Conservation (phyloP, 2,797 vertebrate genomes). For the Phyllotis vaccarum region DNA sequence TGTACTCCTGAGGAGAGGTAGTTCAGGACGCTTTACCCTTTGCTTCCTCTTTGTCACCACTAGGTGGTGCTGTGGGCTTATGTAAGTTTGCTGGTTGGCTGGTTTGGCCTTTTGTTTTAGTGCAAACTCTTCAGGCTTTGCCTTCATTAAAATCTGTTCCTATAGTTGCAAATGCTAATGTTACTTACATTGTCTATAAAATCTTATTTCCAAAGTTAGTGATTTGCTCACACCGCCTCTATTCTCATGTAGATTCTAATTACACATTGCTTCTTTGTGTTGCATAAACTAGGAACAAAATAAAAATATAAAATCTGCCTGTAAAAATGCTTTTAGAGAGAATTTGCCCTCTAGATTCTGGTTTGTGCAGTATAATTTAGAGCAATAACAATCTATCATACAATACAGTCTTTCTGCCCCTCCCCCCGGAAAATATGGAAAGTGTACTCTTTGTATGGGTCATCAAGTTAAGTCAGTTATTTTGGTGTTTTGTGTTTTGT, state of each 20-base stretch:
- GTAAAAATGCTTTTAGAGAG: slow-evolving; percentile 70
- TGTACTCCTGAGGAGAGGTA: not conserved
- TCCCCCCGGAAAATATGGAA: not conserved
- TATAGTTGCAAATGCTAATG: slow-evolving; percentile 58
- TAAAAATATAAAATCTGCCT: slow-evolving; percentile 52
- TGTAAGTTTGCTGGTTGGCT: slow-evolving; percentile 13
- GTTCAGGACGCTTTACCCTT: not conserved
- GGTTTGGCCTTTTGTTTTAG: slow-evolving; percentile 67
- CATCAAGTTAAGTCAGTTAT: slow-evolving; percentile 34
- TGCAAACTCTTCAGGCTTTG: slow-evolving; percentile 45
- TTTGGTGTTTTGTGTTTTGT: not conserved
- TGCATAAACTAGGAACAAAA: slow-evolving; percentile 58
- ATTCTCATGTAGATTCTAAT: slow-evolving; percentile 59
- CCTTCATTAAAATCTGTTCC: slow-evolving; percentile 68
- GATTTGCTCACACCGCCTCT: slow-evolving; percentile 32
- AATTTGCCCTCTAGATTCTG: slow-evolving; percentile 51
- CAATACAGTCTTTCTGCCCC: not conserved
- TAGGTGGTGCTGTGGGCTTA: slow-evolving; percentile 85
- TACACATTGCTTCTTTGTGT: slow-evolving; percentile 44
- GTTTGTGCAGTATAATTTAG: slow-evolving; percentile 20
- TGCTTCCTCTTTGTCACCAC: slow-evolving; percentile 57
- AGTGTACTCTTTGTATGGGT: not conserved
- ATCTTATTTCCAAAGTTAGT: slow-evolving; percentile 67
- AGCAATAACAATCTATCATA: not conserved
- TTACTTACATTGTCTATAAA: slow-evolving; percentile 63